A percentile compares a stretch with the other conserved stretches of the same genome.
Conservation (phyloP, 2,113 vertebrate species). For the Castor canadensis region DNA sequence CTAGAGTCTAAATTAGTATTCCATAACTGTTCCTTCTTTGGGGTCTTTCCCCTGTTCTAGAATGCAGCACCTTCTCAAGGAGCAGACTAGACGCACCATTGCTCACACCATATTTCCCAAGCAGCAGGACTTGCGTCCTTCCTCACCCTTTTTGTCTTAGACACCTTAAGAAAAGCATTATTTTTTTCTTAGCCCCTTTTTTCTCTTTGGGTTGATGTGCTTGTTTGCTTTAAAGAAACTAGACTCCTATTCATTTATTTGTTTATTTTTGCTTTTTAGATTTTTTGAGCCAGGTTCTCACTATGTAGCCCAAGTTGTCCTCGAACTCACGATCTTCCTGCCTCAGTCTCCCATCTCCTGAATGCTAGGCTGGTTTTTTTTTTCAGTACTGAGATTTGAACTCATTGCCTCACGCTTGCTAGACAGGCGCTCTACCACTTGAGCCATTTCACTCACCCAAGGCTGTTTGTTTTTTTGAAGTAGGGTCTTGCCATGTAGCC, state of each 20-base stretch:
- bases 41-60: not conserved
- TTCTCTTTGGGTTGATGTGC: no score
- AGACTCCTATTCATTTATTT: no score
- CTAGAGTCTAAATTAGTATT: not conserved
- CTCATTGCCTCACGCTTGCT: no score
- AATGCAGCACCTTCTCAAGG: not conserved
- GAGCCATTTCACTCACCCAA: no score
- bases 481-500: not conserved
- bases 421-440: no score
- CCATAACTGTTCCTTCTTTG: not conserved
- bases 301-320: not conserved
- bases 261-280: not conserved
- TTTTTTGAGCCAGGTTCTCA: not conserved
- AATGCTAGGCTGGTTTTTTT: no score
- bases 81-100: not conserved
- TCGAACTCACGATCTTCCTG: not conserved
- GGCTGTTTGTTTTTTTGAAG: not conserved
- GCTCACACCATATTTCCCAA: not conserved
- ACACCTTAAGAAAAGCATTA: not conserved
- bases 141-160: not conserved
- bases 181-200: not conserved
- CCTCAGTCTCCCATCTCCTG: no score
- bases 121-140: not conserved
- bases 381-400: no score
- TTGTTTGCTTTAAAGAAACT: no score